These are phyloP conservation scores for Myiothlypis chrysogaster DNA, from an alignment of 2,797 vertebrate genomes.

Conservation along the genomic window DNA sequence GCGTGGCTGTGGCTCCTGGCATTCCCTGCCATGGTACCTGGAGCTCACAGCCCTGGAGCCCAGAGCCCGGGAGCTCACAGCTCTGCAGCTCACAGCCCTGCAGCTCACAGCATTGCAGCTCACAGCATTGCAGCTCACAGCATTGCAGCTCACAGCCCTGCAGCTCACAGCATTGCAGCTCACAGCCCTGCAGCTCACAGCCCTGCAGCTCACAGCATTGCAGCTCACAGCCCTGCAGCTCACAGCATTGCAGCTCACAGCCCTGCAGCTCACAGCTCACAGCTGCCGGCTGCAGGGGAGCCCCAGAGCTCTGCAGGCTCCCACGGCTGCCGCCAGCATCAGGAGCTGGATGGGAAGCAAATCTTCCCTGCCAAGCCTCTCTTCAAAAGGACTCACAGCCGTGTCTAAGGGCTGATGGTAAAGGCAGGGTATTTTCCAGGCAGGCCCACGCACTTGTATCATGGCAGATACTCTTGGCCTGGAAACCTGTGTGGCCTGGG, in stretches of 20 bases:
- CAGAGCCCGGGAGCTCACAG: too few species aligned
- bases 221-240: too few species aligned
- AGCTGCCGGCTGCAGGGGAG: background rate
- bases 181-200: too few species aligned
- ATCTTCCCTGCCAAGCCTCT: background rate
- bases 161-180: too few species aligned
- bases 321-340: background rate
- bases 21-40: background rate
- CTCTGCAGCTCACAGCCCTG: background rate
- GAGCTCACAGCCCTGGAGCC: too few species aligned
- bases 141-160: background rate
- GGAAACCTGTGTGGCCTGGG: background rate
- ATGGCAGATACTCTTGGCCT: background rate
- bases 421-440: conserved; percentile 25
- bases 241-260: background rate
- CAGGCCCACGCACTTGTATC: background rate
- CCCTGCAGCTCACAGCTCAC: background rate
- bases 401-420: background rate
- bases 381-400: background rate
- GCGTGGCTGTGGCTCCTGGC: fast-evolving
- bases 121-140: background rate
- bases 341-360: background rate
- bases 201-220: too few species aligned
- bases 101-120: background rate
- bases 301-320: background rate